Conservation (phyloP, 2,797 vertebrate genomes). For the Petrocephalus sullivani region DNA sequence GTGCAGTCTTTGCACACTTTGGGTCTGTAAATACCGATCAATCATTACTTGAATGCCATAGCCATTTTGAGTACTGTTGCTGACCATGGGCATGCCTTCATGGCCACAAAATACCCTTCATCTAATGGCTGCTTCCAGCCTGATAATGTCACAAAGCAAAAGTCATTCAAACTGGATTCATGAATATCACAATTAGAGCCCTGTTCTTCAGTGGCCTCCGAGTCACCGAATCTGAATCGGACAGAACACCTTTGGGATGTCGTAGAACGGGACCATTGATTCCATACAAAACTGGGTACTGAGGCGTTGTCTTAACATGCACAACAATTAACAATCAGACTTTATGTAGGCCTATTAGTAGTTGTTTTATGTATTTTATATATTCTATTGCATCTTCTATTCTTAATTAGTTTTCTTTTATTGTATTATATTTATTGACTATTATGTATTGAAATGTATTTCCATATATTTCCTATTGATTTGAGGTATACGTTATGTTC, state of each 20-base stretch:
- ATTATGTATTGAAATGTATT: too few relatives aligned
- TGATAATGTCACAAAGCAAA: neutral
- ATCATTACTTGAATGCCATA: neutral
- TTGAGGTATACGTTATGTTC: neutral
- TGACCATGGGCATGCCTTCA: neutral
- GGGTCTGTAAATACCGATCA: neutral
- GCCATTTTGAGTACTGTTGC: neutral
- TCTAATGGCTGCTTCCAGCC: neutral
- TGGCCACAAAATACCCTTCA: neutral
- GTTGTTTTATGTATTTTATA: too few relatives aligned
- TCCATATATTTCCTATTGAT: neutral
- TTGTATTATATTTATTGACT: too few relatives aligned
- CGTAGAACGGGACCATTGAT: neutral
- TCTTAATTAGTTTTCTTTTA: too few relatives aligned
- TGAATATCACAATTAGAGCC: neutral
- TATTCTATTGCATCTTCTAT: too few relatives aligned
- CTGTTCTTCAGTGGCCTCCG: neutral
- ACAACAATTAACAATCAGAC: too few relatives aligned
- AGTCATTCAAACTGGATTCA: neutral
- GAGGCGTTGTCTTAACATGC: neutral
- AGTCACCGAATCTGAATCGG: neutral
- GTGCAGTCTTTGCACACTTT: neutral
- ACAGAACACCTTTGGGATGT: neutral
- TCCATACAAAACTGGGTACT: neutral
- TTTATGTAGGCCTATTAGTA: too few relatives aligned